Evolutionary conservation across 2,888 invertebrate genomes (phyloP).

Genomic region (Cotesia congregata): DNA sequence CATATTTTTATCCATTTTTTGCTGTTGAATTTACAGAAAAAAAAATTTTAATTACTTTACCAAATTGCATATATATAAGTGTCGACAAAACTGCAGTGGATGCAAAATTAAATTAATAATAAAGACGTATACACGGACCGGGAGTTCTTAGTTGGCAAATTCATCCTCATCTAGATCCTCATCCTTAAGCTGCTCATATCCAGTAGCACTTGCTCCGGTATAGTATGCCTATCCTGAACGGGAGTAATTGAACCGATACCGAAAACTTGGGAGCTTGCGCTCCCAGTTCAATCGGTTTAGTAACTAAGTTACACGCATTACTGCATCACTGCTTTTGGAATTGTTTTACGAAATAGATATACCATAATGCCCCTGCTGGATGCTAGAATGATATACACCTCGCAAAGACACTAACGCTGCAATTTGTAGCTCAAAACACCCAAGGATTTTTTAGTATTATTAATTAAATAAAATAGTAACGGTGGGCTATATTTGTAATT

Average conservation of each 20-base stretch:
- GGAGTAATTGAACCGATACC: neutral
- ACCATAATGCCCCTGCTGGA: no score
- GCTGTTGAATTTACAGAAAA: no score
- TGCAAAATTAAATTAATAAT: conserved; percentile 68
- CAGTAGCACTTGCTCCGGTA: conserved; percentile 19
- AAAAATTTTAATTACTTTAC: no score
- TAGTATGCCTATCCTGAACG: neutral
- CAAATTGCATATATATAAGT: no score
- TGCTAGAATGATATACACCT: no score
- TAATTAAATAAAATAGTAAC: no score
- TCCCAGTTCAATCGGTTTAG: conserved; percentile 32
- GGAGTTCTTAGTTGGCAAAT: conserved; percentile 63
- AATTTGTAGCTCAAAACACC: no score
- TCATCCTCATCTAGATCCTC: conserved; percentile 47
- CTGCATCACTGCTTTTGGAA: conserved; percentile 28
- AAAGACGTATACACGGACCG: conserved; percentile 22
- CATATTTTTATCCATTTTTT: neutral
- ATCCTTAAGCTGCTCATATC: neutral
- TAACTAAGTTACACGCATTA: conserved; percentile 35
- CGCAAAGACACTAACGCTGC: no score
- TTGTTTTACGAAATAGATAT: neutral
- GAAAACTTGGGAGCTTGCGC: conserved; percentile 2
- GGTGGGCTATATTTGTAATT: no score
- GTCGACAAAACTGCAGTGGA: conserved; percentile 43
- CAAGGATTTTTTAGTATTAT: no score